These are phyloP conservation scores for Cryptus viduatorius DNA, from an alignment of 2,888 invertebrate species.

Conservation along the genomic window DNA sequence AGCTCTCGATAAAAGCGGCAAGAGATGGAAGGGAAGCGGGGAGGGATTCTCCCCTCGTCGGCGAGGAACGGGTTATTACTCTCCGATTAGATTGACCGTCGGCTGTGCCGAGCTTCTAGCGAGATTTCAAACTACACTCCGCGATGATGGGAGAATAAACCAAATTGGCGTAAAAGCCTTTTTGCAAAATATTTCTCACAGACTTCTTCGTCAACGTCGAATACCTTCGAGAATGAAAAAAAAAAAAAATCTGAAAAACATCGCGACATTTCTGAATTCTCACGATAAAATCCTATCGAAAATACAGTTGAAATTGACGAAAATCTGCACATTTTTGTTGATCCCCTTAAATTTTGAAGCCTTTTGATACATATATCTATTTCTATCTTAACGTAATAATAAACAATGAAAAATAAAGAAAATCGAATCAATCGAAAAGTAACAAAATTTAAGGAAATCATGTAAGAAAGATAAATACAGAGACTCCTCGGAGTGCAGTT, in stretches of 20 bases:
- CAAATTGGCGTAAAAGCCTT: conserved; percentile 36
- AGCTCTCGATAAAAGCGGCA: conserved; percentile 46
- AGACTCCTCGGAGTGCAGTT: no score
- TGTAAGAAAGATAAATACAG: no score
- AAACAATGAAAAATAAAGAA: no score
- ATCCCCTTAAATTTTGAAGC: no score
- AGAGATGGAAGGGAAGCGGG: conserved; percentile 5
- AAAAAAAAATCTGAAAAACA: neutral
- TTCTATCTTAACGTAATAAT: no score
- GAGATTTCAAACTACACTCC: conserved; percentile 51
- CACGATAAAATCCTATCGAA: neutral
- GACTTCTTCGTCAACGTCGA: conserved; percentile 9
- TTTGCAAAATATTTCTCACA: conserved; percentile 15
- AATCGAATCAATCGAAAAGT: no score
- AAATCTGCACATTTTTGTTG: no score
- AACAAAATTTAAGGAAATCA: no score
- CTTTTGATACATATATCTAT: no score
- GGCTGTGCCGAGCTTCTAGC: conserved; percentile 53
- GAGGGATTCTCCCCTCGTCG: conserved; percentile 42
- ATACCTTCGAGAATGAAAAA: neutral
- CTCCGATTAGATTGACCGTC: conserved; percentile 66
- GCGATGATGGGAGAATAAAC: conserved; percentile 48
- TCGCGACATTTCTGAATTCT: no score
- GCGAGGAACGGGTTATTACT: conserved; percentile 68
- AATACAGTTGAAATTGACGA: neutral